Evolutionary conservation across 2,888 invertebrate genomes (phyloP).

Genomic region (Phyllotreta striolata): DNA sequence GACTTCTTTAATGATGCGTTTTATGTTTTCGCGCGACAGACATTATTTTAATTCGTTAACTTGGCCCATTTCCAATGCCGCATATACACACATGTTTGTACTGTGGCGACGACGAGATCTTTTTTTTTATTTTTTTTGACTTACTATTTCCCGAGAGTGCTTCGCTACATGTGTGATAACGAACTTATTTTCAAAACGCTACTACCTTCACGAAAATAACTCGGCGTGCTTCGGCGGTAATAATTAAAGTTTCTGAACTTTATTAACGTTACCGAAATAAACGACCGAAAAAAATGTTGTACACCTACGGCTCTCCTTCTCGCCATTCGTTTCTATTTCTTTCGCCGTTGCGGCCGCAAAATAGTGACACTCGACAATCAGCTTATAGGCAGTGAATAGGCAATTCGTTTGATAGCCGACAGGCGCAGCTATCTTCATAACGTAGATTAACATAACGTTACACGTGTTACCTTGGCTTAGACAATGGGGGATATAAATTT

Average conservation of each 20-base stretch:
- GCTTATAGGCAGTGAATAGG: constrained; percentile 40
- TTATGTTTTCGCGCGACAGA: constrained; percentile 63
- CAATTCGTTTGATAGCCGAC: constrained; percentile 40
- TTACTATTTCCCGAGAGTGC: constrained; percentile 30
- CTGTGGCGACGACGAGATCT: constrained; percentile 40
- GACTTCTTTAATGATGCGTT: constrained; percentile 63
- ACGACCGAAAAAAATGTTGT: constrained; percentile 1
- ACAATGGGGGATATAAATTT: constrained; percentile 41
- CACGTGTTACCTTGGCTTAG: constrained; percentile 37
- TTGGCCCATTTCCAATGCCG: constrained; percentile 56
- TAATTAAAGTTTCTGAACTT: constrained; percentile 40
- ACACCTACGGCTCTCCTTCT: not conserved
- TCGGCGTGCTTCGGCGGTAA: constrained; percentile 41
- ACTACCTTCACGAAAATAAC: constrained; percentile 46
- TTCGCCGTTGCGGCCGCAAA: not conserved
- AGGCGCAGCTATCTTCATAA: constrained; percentile 40
- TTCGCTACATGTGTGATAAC: constrained; percentile 51
- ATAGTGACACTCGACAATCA: constrained; percentile 42
- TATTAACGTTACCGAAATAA: constrained; percentile 26
- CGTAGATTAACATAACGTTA: constrained; percentile 40
- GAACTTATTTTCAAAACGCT: constrained; percentile 53
- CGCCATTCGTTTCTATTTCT: not conserved
- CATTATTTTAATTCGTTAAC: constrained; percentile 62
- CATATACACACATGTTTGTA: constrained; percentile 56
- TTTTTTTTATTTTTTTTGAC: constrained; percentile 42